These are phyloP conservation scores for Sitobion miscanthi DNA, from an alignment of 1,140 invertebrate genomes.

Conservation along the genomic window DNA sequence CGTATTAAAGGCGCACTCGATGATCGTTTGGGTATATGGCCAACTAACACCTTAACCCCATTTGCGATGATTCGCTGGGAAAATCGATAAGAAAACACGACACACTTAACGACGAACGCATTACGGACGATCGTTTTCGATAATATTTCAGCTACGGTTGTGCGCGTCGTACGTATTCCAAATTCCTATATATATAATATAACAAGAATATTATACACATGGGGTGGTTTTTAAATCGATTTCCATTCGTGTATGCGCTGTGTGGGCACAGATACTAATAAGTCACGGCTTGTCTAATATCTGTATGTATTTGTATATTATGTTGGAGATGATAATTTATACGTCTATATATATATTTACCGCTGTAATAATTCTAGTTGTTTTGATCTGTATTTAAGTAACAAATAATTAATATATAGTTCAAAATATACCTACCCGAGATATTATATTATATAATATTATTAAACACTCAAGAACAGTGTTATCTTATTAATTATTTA, in stretches of 20 bases:
- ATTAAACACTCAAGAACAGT: no score
- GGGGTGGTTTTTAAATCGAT: neutral
- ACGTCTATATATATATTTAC: no score
- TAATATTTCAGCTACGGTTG: neutral
- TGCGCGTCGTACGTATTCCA: neutral
- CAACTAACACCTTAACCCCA: constrained; percentile 51
- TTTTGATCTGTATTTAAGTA: neutral
- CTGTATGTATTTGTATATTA: no score
- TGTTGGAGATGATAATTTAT: no score
- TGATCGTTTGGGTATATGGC: constrained; percentile 4
- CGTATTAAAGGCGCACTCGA: constrained; percentile 22
- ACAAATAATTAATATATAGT: neutral
- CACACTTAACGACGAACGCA: neutral
- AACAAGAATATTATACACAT: neutral
- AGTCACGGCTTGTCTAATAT: neutral
- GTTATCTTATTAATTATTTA: neutral
- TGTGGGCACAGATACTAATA: neutral
- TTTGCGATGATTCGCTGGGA: neutral
- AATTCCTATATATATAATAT: neutral
- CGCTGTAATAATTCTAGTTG: no score
- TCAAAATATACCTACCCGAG: neutral
- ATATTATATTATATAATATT: no score
- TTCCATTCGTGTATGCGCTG: neutral
- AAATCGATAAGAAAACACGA: constrained; percentile 43
- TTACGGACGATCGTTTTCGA: neutral